phyloP scores from a whole-genome alignment of 2,113 vertebrate genomes.

The Oncorhynchus nerka region DNA sequence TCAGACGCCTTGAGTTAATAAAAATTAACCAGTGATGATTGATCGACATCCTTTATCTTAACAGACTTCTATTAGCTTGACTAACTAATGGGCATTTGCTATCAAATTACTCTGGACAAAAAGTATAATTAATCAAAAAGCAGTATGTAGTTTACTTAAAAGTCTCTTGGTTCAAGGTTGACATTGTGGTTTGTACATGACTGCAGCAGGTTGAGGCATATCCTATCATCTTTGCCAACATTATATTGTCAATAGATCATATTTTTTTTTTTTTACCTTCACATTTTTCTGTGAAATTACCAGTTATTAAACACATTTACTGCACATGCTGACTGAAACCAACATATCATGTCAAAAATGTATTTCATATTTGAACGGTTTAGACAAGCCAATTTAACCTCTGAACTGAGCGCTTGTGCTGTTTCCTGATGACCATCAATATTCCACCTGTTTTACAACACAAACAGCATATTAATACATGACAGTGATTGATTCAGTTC shows the following conservation, averaged over 20 bases:
- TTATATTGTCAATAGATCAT: neutral
- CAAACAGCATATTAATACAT: neutral
- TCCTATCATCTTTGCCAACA: neutral
- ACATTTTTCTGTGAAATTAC: neutral
- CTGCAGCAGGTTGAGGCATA: too few species aligned
- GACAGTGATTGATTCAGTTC: slow-evolving; percentile 13
- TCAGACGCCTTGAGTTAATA: slow-evolving; percentile 41
- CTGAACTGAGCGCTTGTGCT: neutral
- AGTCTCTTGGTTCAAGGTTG: neutral
- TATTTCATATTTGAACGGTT: neutral
- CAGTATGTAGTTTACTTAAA: neutral
- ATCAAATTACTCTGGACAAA: slow-evolving; percentile 30
- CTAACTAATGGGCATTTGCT: slow-evolving; percentile 4
- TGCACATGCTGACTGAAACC: neutral
- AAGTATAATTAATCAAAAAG: slow-evolving; percentile 33
- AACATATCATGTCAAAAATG: too few species aligned
- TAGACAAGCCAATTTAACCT: neutral
- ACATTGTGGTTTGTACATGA: neutral
- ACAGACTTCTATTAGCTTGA: slow-evolving; percentile 31
- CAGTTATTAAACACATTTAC: neutral
- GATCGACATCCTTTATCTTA: slow-evolving; percentile 51
- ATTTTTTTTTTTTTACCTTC: too few species aligned
- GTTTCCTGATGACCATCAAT: neutral
- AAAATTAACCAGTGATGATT: slow-evolving; percentile 61
- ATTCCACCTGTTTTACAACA: neutral